These are phyloP conservation scores for Habrosyne pyritoides DNA, from an alignment of 2,888 invertebrate species.

Conservation along the genomic window DNA sequence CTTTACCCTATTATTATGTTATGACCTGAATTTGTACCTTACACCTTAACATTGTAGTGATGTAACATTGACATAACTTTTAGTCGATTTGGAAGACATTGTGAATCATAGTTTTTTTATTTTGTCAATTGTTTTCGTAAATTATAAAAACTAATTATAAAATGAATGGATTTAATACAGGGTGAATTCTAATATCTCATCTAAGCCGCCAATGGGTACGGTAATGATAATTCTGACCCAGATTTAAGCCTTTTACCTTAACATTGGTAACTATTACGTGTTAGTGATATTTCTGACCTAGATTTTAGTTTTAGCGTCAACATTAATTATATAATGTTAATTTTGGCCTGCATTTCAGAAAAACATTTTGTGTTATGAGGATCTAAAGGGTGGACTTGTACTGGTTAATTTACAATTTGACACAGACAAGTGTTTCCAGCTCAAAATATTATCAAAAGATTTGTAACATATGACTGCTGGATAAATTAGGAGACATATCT, in stretches of 20 bases:
- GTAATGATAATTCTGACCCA: neutral
- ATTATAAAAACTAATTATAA: neutral
- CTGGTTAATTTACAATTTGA: too few species aligned
- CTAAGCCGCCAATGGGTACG: neutral
- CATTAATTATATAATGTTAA: constrained; percentile 1
- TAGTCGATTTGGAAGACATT: neutral
- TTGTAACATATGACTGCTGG: too few species aligned
- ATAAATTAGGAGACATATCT: too few species aligned
- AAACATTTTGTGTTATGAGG: neutral
- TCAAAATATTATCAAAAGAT: too few species aligned
- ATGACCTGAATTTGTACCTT: neutral
- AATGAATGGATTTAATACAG: too few species aligned
- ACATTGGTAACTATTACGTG: constrained; percentile 9
- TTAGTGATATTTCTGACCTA: neutral
- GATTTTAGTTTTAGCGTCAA: constrained; percentile 3
- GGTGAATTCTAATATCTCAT: neutral
- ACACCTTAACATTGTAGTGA: neutral
- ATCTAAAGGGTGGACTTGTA: too few species aligned
- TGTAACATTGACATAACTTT: neutral
- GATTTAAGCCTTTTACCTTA: constrained; percentile 4
- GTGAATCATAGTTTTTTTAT: neutral
- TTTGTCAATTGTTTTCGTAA: neutral
- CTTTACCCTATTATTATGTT: constrained; percentile 15
- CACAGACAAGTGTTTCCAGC: too few species aligned
- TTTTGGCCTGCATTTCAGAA: neutral